Conservation (phyloP, 2,113 vertebrate genomes). For the Corydoras maculifer region DNA sequence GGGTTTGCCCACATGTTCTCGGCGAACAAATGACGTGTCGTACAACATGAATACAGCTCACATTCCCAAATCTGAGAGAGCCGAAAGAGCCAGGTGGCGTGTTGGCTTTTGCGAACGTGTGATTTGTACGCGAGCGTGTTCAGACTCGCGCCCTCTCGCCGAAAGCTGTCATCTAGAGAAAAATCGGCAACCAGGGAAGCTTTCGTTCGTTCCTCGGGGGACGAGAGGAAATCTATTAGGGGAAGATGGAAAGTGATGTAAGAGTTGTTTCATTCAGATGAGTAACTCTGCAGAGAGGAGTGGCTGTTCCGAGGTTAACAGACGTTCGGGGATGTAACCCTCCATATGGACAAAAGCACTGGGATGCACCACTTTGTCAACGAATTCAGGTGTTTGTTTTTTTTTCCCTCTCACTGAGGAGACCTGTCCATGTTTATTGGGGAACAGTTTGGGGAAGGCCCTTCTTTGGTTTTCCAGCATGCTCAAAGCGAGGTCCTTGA, state of each 20-base stretch:
- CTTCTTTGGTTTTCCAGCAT: too few relatives aligned
- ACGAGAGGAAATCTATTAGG: background rate
- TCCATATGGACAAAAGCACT: too few relatives aligned
- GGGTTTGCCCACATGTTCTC: too few relatives aligned
- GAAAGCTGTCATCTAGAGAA: background rate
- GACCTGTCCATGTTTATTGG: too few relatives aligned
- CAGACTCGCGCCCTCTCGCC: background rate
- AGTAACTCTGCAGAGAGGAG: background rate
- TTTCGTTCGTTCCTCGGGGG: background rate
- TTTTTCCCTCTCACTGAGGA: too few relatives aligned
- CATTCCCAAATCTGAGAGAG: background rate
- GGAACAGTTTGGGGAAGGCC: too few relatives aligned
- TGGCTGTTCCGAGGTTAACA: background rate
- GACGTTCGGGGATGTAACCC: background rate
- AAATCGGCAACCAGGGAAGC: background rate
- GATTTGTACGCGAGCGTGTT: background rate
- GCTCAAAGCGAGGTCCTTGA: too few relatives aligned
- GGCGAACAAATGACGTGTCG: too few relatives aligned
- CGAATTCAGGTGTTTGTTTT: too few relatives aligned
- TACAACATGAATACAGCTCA: too few relatives aligned
- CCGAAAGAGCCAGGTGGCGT: background rate
- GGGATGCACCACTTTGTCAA: too few relatives aligned
- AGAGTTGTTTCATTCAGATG: background rate
- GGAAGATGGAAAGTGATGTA: background rate
- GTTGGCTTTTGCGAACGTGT: background rate